Evolutionary conservation across 1,140 invertebrate genomes (phyloP).

Genomic region (Diorhabda sublineata): DNA sequence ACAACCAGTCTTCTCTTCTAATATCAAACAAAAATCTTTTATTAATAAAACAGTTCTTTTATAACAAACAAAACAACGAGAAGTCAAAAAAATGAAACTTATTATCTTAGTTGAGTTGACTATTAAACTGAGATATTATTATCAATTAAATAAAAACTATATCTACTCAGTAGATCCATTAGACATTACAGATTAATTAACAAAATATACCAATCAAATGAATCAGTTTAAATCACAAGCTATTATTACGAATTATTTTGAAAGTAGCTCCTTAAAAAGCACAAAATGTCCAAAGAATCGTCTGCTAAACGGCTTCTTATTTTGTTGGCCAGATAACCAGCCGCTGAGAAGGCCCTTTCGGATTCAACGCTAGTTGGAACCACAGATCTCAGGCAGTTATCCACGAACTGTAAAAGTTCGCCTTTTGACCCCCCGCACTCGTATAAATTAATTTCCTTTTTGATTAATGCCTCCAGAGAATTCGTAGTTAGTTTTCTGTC

Average conservation of each 20-base stretch:
- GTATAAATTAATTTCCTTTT: not conserved
- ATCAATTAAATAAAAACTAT: too few relatives aligned
- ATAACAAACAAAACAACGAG: too few relatives aligned
- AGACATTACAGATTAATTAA: too few relatives aligned
- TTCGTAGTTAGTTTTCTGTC: slow-evolving; percentile 6
- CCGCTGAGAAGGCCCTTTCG: slow-evolving; percentile 4
- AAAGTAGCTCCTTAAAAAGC: not conserved
- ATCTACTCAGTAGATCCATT: too few relatives aligned
- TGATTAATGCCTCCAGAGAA: slow-evolving; percentile 6
- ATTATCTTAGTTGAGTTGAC: too few relatives aligned
- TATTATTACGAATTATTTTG: not conserved
- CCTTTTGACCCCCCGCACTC: not conserved
- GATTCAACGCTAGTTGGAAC: slow-evolving; percentile 10
- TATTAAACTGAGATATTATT: too few relatives aligned
- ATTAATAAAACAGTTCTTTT: too few relatives aligned
- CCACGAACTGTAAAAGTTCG: not conserved
- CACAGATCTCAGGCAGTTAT: slow-evolving; percentile 9
- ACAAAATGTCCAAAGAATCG: slow-evolving; percentile 1
- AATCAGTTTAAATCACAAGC: too few relatives aligned
- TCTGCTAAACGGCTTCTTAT: not conserved
- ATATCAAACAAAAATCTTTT: too few relatives aligned
- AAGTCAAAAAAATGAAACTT: too few relatives aligned
- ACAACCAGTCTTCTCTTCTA: too few relatives aligned
- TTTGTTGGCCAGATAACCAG: slow-evolving; percentile 3
- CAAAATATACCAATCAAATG: too few relatives aligned